Evolutionary conservation across 2,797 vertebrate species (phyloP).

Genomic region (Champsocephalus gunnari): DNA sequence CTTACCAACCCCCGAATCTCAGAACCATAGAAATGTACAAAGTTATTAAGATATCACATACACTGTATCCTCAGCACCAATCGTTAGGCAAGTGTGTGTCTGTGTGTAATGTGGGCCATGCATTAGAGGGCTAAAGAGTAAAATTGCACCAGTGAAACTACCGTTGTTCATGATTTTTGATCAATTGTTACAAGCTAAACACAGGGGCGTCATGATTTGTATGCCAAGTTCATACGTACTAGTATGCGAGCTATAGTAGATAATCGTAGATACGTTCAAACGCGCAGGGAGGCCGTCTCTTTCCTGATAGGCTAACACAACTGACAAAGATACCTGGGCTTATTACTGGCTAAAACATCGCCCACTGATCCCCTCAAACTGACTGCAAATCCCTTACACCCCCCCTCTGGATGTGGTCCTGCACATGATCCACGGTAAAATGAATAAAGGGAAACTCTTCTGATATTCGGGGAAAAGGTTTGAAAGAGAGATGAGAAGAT

Average conservation of each 20-base stretch:
- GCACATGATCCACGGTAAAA: conserved; percentile 5
- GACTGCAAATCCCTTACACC: conserved; percentile 16
- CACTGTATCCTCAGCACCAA: conserved; percentile 74
- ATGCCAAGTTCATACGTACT: conserved; percentile 53
- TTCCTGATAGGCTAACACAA: conserved; percentile 74
- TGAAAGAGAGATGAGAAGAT: no score
- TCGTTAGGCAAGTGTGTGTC: conserved; percentile 55
- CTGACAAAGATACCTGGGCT: conserved; percentile 53
- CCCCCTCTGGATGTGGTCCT: background rate
- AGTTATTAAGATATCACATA: conserved; percentile 61
- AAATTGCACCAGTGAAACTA: conserved; percentile 39
- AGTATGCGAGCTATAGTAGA: conserved; percentile 52
- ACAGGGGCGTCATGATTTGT: conserved; percentile 30
- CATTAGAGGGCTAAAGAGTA: conserved; percentile 34
- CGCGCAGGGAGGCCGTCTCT: conserved; percentile 64
- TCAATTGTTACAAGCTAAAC: conserved; percentile 54
- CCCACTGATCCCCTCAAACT: conserved; percentile 48
- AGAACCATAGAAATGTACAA: conserved; percentile 69
- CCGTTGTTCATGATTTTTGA: conserved; percentile 40
- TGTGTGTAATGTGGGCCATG: conserved; percentile 52
- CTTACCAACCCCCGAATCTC: conserved; percentile 32
- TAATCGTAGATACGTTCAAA: conserved; percentile 65
- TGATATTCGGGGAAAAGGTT: conserved; percentile 15
- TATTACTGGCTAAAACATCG: conserved; percentile 45
- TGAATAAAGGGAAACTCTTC: conserved; percentile 1